Evolutionary conservation across 1,140 invertebrate genomes (phyloP).

Genomic region (Trissolcus basalis): DNA sequence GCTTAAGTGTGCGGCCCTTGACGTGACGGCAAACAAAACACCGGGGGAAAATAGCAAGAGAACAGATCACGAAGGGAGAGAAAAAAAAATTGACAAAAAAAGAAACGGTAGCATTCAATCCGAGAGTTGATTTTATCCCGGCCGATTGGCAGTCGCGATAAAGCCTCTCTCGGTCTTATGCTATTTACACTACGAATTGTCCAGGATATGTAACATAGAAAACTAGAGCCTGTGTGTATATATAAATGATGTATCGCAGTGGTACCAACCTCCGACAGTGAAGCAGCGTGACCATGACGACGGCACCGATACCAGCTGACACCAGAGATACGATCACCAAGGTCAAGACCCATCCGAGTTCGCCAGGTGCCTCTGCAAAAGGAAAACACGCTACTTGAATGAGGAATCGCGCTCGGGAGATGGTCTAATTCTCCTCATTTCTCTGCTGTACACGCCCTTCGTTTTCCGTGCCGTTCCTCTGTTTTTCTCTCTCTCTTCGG

Average conservation of each 20-base stretch:
- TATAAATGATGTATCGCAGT: conserved; percentile 45
- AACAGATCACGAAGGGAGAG: background rate
- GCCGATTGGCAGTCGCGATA: conserved; percentile 36
- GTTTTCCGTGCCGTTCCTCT: too few relatives aligned
- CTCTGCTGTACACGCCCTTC: conserved; percentile 55
- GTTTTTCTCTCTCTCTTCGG: too few relatives aligned
- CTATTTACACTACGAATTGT: conserved; percentile 24
- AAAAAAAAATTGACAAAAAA: conserved; percentile 12
- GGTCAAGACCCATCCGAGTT: conserved; percentile 77
- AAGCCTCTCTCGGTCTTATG: conserved; percentile 20
- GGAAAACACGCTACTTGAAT: conserved; percentile 60
- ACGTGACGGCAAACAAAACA: conserved; percentile 10
- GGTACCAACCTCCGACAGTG: conserved; percentile 76
- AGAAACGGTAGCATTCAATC: conserved; percentile 26
- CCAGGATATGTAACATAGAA: conserved; percentile 27
- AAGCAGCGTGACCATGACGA: conserved; percentile 77
- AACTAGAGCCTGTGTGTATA: conserved; percentile 8
- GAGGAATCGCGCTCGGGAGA: conserved; percentile 53
- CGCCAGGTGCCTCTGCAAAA: conserved; percentile 74
- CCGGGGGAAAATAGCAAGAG: conserved; percentile 2
- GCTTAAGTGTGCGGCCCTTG: conserved; percentile 25
- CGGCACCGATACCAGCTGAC: conserved; percentile 76
- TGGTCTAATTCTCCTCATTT: conserved; percentile 61
- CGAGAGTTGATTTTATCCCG: conserved; percentile 35
- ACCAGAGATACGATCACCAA: conserved; percentile 77